Conservation (phyloP, 2,113 vertebrate species). For the Perca schrenkii region DNA sequence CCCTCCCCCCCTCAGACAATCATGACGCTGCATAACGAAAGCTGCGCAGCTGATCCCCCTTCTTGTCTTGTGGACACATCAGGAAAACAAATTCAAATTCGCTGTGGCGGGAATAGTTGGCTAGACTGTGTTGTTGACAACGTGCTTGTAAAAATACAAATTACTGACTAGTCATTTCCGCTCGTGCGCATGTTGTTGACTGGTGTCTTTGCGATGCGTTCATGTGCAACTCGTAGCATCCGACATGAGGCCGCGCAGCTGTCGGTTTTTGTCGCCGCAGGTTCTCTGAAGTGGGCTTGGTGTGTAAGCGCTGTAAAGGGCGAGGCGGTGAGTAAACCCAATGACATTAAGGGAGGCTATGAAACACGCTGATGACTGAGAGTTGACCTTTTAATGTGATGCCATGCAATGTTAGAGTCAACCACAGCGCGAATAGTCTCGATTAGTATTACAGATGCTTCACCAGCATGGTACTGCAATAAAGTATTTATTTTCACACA, state of each 20-base stretch:
- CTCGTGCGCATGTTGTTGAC: too few species aligned
- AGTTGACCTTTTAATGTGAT: slow-evolving; percentile 69
- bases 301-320: slow-evolving; percentile 53
- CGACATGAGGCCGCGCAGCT: neutral
- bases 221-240: neutral
- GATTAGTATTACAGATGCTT: slow-evolving; percentile 41
- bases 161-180: neutral
- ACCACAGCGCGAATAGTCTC: slow-evolving; percentile 10
- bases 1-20: too few species aligned
- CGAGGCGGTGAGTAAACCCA: slow-evolving; percentile 55
- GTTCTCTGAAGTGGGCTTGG: slow-evolving; percentile 6
- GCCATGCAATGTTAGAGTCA: slow-evolving; percentile 46
- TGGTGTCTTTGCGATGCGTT: neutral
- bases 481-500: neutral
- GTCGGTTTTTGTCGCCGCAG: neutral
- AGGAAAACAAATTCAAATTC: neutral
- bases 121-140: neutral
- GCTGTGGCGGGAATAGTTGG: neutral
- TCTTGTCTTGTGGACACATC: neutral
- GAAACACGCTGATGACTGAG: slow-evolving; percentile 61
- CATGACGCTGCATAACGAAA: too few species aligned
- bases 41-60: too few species aligned
- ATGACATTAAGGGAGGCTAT: slow-evolving; percentile 56
- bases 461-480: slow-evolving; percentile 1
- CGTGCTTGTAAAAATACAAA: neutral